Percentiles rank a stretch among this genome's conserved stretches.
These are phyloP conservation scores for Amphimedon queenslandica DNA, from an alignment of 37 sponge, comb jelly and placozoan genomes.

Conservation along the genomic window DNA sequence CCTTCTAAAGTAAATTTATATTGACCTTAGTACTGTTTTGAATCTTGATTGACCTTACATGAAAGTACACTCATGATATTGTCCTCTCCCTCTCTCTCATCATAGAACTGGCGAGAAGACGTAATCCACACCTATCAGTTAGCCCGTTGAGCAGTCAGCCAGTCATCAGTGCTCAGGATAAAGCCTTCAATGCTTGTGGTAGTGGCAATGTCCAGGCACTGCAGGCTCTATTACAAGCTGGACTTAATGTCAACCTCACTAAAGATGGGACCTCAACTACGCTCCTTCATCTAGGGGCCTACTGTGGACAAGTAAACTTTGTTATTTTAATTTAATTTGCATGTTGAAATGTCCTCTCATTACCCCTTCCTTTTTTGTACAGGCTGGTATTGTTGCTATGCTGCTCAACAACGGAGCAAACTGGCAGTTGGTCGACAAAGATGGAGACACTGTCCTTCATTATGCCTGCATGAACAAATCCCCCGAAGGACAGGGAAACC, in stretches of 20 bases:
- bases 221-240: slow-evolving; percentile 27
- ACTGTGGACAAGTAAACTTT: slow-evolving; percentile 68
- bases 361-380: neutral
- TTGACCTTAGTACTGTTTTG: too few species aligned
- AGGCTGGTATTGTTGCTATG: slow-evolving; percentile 32
- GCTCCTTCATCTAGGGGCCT: slow-evolving; percentile 68
- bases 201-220: slow-evolving; percentile 62
- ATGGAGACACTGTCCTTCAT: slow-evolving; percentile 68
- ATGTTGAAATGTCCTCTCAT: neutral
- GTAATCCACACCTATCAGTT: neutral
- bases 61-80: too few species aligned
- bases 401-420: slow-evolving; percentile 55
- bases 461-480: slow-evolving; percentile 77
- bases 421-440: slow-evolving; percentile 39
- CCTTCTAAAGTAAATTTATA: too few species aligned
- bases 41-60: too few species aligned
- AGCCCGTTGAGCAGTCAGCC: neutral
- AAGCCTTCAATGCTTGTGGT: slow-evolving; percentile 61
- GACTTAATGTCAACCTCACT: slow-evolving; percentile 25
- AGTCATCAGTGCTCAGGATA: slow-evolving; percentile 45
- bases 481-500: slow-evolving; percentile 20
- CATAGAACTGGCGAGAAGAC: neutral
- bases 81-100: too few species aligned
- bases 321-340: neutral
- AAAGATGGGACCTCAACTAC: slow-evolving; percentile 11